Evolutionary conservation across 1,140 invertebrate genomes (phyloP).

Genomic region (Hestina assimilis): DNA sequence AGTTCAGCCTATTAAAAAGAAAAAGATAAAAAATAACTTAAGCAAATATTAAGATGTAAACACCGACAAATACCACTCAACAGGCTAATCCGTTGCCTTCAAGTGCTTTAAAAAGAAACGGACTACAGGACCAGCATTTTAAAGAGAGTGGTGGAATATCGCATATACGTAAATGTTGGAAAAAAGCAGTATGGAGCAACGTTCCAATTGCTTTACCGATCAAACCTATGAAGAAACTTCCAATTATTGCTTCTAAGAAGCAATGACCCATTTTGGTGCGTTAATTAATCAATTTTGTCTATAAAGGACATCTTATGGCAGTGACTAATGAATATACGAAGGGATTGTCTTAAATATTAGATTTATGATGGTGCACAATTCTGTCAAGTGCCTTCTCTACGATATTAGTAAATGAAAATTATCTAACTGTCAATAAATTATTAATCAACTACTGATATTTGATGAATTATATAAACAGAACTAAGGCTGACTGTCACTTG

Average conservation of each 20-base stretch:
- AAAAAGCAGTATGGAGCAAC: slow-evolving; percentile 45
- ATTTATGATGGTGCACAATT: slow-evolving; percentile 14
- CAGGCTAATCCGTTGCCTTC: slow-evolving; percentile 62
- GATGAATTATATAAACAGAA: background rate
- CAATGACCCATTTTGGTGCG: slow-evolving; percentile 39
- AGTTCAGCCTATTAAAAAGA: slow-evolving; percentile 47
- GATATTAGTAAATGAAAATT: background rate
- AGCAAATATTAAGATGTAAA: slow-evolving; percentile 2
- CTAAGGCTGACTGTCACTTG: slow-evolving; percentile 46
- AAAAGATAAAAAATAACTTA: slow-evolving; percentile 44
- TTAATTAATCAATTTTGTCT: slow-evolving; percentile 46
- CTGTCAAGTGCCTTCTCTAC: slow-evolving; percentile 3
- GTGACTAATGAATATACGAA: slow-evolving; percentile 36
- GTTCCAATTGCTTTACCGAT: slow-evolving; percentile 49
- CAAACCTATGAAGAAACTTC: slow-evolving; percentile 58
- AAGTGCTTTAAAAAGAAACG: slow-evolving; percentile 63
- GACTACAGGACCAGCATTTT: slow-evolving; percentile 65
- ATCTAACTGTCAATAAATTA: background rate
- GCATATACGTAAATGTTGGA: slow-evolving; percentile 61
- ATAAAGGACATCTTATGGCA: slow-evolving; percentile 34
- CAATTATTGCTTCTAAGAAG: slow-evolving; percentile 44
- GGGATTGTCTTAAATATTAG: slow-evolving; percentile 21
- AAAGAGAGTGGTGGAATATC: slow-evolving; percentile 56
- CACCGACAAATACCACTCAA: slow-evolving; percentile 9
- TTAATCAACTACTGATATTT: background rate